These are phyloP conservation scores for Raja brachyura DNA, from an alignment of 2,113 vertebrate species.

Conservation along the genomic window DNA sequence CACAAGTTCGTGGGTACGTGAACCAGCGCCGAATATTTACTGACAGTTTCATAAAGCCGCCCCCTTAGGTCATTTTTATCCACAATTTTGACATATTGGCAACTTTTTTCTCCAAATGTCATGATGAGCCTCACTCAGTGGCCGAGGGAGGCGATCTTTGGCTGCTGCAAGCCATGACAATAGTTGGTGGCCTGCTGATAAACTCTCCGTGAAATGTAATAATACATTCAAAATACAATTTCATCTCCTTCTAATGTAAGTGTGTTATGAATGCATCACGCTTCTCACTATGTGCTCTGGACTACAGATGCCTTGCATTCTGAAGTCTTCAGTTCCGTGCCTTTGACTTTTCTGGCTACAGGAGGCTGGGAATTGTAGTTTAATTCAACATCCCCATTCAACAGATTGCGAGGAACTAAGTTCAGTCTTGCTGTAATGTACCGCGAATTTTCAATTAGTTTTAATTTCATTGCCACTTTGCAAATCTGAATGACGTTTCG, in stretches of 20 bases:
- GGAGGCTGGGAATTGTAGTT: slow-evolving; percentile 25
- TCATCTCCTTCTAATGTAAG: background rate
- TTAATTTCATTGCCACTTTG: background rate
- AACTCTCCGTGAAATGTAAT: background rate
- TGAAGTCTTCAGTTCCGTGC: background rate
- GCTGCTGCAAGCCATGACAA: background rate
- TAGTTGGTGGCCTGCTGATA: background rate
- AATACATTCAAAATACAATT: background rate
- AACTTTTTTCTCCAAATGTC: background rate
- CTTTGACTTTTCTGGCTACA: background rate
- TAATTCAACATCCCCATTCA: background rate
- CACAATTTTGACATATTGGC: background rate
- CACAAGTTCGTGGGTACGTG: background rate
- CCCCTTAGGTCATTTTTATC: background rate
- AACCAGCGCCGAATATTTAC: background rate
- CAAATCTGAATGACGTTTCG: background rate
- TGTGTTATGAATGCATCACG: background rate
- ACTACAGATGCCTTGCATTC: background rate
- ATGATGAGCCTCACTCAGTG: background rate
- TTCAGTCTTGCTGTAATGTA: background rate
- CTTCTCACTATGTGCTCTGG: background rate
- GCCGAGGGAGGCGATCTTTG: background rate
- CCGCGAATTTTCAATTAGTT: background rate
- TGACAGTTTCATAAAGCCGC: background rate
- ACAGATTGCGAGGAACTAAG: background rate